Percentiles rank a stretch among this genome's conserved stretches.
These are phyloP conservation scores for Choristoneura fumiferana DNA, from an alignment of 1,140 invertebrate species.

Conservation along the genomic window DNA sequence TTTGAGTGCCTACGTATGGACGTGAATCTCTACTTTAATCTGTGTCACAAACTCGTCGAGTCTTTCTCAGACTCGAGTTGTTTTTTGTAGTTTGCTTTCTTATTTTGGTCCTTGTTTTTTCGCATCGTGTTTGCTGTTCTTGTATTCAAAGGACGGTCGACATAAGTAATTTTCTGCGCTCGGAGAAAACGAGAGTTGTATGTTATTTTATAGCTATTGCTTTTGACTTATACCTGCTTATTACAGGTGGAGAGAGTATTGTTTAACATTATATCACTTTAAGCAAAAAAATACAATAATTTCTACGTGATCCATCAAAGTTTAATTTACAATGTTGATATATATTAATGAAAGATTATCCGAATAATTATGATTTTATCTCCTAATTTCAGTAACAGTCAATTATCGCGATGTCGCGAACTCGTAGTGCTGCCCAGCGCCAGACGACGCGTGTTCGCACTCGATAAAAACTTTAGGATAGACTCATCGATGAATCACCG, in stretches of 20 bases:
- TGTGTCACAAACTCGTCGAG: conserved; percentile 36
- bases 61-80: conserved; percentile 47
- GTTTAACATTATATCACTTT: no score
- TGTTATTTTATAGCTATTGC: conserved; percentile 15
- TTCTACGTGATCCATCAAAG: conserved; percentile 12
- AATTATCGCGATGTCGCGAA: conserved; percentile 9
- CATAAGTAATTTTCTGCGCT: conserved; percentile 3
- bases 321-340: no score
- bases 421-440: background rate
- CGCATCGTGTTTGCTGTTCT: conserved; percentile 46
- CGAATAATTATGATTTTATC: no score
- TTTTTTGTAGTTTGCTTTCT: conserved; percentile 54
- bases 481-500: conserved; percentile 75
- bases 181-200: conserved; percentile 50
- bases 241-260: no score
- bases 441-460: conserved; percentile 18
- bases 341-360: no score
- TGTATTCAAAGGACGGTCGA: conserved; percentile 29
- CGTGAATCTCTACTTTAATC: conserved; percentile 43
- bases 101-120: conserved; percentile 58
- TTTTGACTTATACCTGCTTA: no score
- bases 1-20: conserved; percentile 31
- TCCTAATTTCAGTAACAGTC: background rate
- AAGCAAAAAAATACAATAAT: no score
- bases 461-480: conserved; percentile 73